Percentiles rank a stretch among this genome's conserved stretches.
These are phyloP conservation scores for Strix occidentalis DNA, from an alignment of 2,797 vertebrate genomes.

Conservation along the genomic window DNA sequence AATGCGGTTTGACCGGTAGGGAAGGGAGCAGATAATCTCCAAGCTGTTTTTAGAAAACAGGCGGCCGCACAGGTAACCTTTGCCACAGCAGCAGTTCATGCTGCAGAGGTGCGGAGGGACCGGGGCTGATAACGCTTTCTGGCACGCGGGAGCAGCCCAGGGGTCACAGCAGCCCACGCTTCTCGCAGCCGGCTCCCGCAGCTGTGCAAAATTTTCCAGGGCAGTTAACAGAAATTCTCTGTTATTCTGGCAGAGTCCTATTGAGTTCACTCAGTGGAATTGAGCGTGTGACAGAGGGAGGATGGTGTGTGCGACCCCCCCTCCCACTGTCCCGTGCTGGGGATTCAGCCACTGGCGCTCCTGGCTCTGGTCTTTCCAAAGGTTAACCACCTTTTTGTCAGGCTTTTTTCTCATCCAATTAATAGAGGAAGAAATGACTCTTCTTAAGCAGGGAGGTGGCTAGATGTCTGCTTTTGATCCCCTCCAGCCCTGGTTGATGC, in stretches of 20 bases:
- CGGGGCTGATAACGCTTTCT: accelerated
- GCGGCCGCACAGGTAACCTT: neutral
- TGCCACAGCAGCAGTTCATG: neutral
- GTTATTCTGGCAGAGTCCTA: neutral
- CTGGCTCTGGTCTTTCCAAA: neutral
- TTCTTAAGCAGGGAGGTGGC: neutral
- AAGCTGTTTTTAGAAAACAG: neutral
- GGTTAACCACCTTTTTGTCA: neutral
- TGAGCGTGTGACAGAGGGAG: neutral
- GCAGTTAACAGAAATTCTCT: neutral
- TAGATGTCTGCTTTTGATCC: neutral
- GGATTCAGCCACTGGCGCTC: neutral
- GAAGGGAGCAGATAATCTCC: neutral
- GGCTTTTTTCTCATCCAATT: neutral
- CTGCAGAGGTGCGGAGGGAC: neutral
- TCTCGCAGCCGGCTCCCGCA: neutral
- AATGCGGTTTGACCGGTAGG: neutral
- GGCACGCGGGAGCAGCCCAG: neutral
- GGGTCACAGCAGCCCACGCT: neutral
- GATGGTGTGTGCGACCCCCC: neutral
- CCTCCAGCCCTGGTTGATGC: neutral
- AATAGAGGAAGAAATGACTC: neutral
- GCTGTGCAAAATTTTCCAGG: neutral
- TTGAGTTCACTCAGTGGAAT: neutral
- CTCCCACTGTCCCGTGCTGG: accelerated